Conservation (phyloP, 2,797 vertebrate genomes). For the Brachymystax lenok region DNA sequence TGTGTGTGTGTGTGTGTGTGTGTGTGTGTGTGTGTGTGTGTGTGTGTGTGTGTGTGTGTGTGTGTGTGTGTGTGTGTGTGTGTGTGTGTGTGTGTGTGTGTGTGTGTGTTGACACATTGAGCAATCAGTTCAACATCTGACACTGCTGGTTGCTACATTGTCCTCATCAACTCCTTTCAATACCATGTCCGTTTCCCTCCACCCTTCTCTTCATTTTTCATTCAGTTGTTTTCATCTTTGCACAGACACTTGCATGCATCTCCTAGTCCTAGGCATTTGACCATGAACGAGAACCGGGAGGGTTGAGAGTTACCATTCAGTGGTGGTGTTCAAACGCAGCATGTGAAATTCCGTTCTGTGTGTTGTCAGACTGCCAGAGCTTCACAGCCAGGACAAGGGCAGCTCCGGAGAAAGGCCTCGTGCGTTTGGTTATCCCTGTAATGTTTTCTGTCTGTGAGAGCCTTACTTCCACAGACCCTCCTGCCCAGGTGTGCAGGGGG, state of each 20-base stretch:
- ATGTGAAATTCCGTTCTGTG: slow-evolving; percentile 2
- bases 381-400: neutral
- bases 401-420: neutral
- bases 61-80: neutral
- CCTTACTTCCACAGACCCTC: too few species aligned
- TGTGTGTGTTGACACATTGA: neutral
- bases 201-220: neutral
- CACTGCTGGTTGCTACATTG: neutral
- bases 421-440: neutral
- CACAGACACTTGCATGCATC: neutral
- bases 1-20: neutral
- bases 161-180: slow-evolving; percentile 3
- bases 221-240: slow-evolving; percentile 8
- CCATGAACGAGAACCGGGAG: neutral
- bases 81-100: neutral
- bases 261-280: neutral
- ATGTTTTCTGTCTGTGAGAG: too few species aligned
- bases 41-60: neutral
- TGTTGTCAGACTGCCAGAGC: neutral
- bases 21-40: neutral
- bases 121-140: slow-evolving; percentile 1
- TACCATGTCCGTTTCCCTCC: neutral
- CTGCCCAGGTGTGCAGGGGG: too few species aligned
- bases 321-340: neutral
- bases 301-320: neutral